phyloP scores from a whole-genome alignment of 2,888 invertebrate species.

The Nasonovia ribisnigri region DNA sequence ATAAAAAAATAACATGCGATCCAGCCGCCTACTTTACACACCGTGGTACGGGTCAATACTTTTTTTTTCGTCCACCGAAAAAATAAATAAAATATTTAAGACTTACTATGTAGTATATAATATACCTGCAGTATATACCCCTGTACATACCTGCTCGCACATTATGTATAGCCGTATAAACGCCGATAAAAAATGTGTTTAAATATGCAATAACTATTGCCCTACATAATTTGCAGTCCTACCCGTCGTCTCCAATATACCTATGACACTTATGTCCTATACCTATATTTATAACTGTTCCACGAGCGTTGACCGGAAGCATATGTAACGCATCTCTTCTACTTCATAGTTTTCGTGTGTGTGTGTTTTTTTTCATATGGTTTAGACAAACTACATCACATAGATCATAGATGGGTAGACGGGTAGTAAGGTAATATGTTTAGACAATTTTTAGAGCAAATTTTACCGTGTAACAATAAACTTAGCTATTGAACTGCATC shows the following conservation, averaged over 20 bases:
- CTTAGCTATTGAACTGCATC: neutral
- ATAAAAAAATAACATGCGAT: conserved; percentile 18
- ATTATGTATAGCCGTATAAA: neutral
- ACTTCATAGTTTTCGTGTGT: neutral
- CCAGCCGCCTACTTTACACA: conserved; percentile 28
- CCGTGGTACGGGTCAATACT: conserved; percentile 20
- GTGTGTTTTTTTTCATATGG: neutral
- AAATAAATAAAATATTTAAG: too few species aligned
- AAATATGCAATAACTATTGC: neutral
- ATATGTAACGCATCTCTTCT: neutral
- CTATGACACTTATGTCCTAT: neutral
- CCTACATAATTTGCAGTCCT: neutral
- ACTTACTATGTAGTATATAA: too few species aligned
- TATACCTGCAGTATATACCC: neutral
- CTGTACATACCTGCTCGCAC: neutral
- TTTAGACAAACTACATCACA: neutral
- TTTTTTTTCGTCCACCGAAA: neutral
- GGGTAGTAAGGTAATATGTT: neutral
- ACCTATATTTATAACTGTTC: neutral
- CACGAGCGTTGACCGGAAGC: neutral
- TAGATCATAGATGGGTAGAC: neutral
- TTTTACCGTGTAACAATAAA: neutral
- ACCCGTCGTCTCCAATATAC: neutral
- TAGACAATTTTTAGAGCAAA: neutral
- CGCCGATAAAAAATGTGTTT: neutral